Evolutionary conservation across 2,113 vertebrate genomes (phyloP).

Genomic region (Craseonycteris thonglongyai): DNA sequence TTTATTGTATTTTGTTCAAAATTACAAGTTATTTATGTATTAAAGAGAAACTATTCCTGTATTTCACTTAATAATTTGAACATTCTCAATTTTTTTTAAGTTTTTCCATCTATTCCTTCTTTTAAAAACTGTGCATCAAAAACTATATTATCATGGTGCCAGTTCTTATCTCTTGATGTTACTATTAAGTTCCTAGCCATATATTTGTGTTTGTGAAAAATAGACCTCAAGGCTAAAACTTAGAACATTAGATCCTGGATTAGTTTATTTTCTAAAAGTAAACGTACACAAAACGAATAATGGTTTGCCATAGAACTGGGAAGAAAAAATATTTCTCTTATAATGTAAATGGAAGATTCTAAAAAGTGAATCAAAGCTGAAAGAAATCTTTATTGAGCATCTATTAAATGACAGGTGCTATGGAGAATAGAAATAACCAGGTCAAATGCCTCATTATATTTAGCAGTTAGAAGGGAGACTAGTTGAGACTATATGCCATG

Average conservation of each 20-base stretch:
- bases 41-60: neutral
- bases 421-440: neutral
- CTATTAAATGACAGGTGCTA: neutral
- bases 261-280: constrained; percentile 43
- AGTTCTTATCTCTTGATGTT: constrained; percentile 33
- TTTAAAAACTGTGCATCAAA: neutral
- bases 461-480: neutral
- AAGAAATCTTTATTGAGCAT: constrained; percentile 17
- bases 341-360: constrained; percentile 16
- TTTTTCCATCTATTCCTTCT: neutral
- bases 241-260: neutral
- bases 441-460: neutral
- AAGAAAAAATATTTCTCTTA: constrained; percentile 31
- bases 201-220: neutral
- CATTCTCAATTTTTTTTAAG: neutral
- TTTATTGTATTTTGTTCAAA: constrained; percentile 21
- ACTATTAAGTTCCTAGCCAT: constrained; percentile 12
- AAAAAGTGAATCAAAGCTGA: neutral
- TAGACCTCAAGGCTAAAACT: constrained; percentile 21
- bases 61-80: neutral
- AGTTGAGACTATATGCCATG: neutral
- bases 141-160: neutral
- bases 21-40: neutral
- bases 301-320: neutral
- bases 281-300: constrained; percentile 34